These are phyloP conservation scores for Columbina picui DNA, from an alignment of 2,113 vertebrate species.

Conservation along the genomic window DNA sequence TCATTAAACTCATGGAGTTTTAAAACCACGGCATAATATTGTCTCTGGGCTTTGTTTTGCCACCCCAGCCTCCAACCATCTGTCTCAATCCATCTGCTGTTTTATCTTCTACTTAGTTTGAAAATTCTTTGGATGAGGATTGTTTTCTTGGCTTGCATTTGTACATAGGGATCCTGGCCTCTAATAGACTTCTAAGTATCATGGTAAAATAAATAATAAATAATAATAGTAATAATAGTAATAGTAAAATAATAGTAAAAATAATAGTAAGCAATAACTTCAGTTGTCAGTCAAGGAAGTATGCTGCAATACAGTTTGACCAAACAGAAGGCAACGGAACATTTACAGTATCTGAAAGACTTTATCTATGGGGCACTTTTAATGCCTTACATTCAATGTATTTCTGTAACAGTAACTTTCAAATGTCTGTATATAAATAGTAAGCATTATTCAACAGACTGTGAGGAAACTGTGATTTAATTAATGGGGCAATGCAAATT, in stretches of 20 bases:
- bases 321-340: background rate
- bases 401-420: background rate
- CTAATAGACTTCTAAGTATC: background rate
- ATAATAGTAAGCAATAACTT: background rate
- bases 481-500: background rate
- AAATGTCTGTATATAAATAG: background rate
- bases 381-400: background rate
- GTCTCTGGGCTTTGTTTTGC: constrained; percentile 44
- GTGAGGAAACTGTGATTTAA: background rate
- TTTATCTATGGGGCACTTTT: background rate
- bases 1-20: background rate
- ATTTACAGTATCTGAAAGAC: background rate
- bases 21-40: constrained; percentile 33
- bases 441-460: background rate
- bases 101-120: constrained; percentile 9
- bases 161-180: background rate
- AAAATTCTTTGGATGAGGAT: constrained; percentile 29
- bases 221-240: no score
- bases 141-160: background rate
- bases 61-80: constrained; percentile 33
- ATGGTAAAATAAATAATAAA: background rate
- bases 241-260: no score
- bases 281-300: background rate
- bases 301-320: background rate
- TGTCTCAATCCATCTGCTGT: constrained; percentile 58